Percentiles rank a stretch among this genome's conserved stretches.
phyloP scores from a whole-genome alignment of 2,113 vertebrate genomes.

The Epinephelus cyanopodus region DNA sequence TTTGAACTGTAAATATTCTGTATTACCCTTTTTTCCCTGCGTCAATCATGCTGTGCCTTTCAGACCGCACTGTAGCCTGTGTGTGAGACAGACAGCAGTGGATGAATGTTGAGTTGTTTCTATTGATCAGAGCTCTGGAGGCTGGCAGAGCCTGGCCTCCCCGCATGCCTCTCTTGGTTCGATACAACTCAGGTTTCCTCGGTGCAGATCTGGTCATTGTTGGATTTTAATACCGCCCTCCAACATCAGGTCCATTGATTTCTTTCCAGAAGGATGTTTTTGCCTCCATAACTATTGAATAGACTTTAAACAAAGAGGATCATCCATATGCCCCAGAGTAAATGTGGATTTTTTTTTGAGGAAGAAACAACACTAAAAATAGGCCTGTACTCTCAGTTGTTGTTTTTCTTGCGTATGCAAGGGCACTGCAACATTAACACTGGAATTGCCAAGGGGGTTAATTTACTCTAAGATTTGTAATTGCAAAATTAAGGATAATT shows the following conservation, averaged over 20 bases:
- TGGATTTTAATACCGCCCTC: slow-evolving; percentile 76
- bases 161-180: slow-evolving; percentile 60
- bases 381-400: slow-evolving; percentile 49
- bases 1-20: slow-evolving; percentile 26
- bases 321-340: slow-evolving; percentile 77
- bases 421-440: slow-evolving; percentile 77
- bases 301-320: slow-evolving; percentile 80
- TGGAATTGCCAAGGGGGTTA: slow-evolving; percentile 76
- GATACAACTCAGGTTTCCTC: slow-evolving; percentile 71
- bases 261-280: slow-evolving; percentile 78
- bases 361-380: slow-evolving; percentile 72
- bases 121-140: slow-evolving; percentile 79
- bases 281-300: slow-evolving; percentile 78
- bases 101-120: slow-evolving; percentile 70
- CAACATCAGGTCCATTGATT: slow-evolving; percentile 81
- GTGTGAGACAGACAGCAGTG: slow-evolving; percentile 62
- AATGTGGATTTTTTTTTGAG: slow-evolving; percentile 44
- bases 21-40: neutral
- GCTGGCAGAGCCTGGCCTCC: slow-evolving; percentile 63
- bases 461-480: slow-evolving; percentile 79
- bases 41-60: slow-evolving; percentile 38
- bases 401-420: slow-evolving; percentile 70
- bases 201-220: slow-evolving; percentile 68
- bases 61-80: slow-evolving; percentile 40
- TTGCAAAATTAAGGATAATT: slow-evolving; percentile 83